Conservation (phyloP, 2,113 vertebrate genomes). For the Bolborhynchus lineola region DNA sequence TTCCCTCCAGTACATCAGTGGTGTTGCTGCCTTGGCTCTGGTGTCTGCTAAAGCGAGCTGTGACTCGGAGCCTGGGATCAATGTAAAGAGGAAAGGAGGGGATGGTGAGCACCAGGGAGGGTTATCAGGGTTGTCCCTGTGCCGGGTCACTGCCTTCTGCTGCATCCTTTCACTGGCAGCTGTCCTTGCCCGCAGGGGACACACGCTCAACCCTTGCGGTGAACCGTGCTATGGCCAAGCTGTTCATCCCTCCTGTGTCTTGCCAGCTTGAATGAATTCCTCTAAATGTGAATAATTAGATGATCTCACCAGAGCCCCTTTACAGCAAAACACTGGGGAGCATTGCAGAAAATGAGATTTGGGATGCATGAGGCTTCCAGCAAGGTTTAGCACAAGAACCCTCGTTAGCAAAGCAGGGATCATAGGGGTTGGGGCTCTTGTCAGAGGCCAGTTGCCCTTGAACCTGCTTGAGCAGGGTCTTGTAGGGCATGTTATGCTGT, state of each 20-base stretch:
- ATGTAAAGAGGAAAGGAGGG: background rate
- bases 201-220: fast-evolving
- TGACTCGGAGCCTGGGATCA: fast-evolving
- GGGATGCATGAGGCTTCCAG: fast-evolving
- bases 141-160: background rate
- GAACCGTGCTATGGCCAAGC: background rate
- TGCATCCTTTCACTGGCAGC: background rate
- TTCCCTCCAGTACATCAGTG: background rate
- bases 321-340: background rate
- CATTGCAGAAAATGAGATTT: background rate
- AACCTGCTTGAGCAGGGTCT: background rate
- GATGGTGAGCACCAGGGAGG: fast-evolving
- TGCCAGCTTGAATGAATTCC: conserved; percentile 3
- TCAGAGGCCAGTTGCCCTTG: background rate
- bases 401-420: background rate
- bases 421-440: background rate
- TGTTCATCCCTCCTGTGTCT: background rate
- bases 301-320: background rate
- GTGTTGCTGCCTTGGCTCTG: fast-evolving
- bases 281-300: conserved; percentile 19
- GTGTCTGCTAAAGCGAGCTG: background rate
- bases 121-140: background rate
- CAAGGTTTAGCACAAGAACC: background rate
- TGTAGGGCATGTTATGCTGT: fast-evolving
- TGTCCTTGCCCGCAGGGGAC: background rate